phyloP scores from a whole-genome alignment of 2,113 vertebrate species.

The Oxyura jamaicensis region DNA sequence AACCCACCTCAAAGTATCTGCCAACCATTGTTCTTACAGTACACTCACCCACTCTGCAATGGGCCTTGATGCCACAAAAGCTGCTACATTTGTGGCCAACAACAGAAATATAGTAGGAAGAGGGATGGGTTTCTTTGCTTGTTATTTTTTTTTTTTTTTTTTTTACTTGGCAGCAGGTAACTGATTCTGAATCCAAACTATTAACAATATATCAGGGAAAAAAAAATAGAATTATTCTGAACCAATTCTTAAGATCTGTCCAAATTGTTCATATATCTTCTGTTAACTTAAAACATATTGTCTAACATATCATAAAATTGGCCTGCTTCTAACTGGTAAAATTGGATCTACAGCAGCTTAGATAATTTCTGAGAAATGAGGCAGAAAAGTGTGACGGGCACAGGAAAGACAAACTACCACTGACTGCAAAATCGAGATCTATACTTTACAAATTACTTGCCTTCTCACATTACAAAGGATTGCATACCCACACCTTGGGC shows the following conservation, averaged over 20 bases:
- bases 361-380: not conserved
- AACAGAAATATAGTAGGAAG: not conserved
- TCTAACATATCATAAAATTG: not conserved
- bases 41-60: not conserved
- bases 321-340: not conserved
- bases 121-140: not conserved
- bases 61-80: not conserved
- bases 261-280: not conserved
- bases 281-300: not conserved
- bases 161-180: not conserved
- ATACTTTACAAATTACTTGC: not conserved
- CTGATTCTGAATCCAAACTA: not conserved
- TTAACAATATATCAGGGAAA: not conserved
- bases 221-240: not conserved
- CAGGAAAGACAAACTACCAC: not conserved
- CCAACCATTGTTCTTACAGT: not conserved
- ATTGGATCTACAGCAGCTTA: not conserved
- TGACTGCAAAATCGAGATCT: not conserved
- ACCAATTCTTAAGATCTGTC: not conserved
- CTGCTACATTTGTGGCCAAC: not conserved
- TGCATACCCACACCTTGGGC: not conserved
- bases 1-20: not conserved
- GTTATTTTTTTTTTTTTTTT: too few species aligned
- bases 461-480: not conserved
- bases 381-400: not conserved